A percentile compares a stretch with the other conserved stretches of the same genome.
Conservation (phyloP, 2,888 invertebrate species). For the Noctua janthina region DNA sequence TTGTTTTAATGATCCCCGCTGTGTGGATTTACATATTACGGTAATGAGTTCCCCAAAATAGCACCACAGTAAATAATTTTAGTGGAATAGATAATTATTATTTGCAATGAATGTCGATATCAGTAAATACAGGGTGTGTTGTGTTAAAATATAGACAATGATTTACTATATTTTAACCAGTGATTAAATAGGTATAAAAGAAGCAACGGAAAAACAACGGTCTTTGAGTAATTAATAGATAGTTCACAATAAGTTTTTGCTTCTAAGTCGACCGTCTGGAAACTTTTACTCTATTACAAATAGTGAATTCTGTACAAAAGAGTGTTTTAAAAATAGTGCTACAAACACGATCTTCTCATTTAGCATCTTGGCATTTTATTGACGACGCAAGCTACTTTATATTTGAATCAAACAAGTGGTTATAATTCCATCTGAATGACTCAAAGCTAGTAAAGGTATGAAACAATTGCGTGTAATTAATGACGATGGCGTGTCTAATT, state of each 20-base stretch:
- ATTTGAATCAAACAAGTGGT: background rate
- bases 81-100: background rate
- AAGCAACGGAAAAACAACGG: background rate
- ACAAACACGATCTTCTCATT: background rate
- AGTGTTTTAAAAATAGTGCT: background rate
- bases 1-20: constrained; percentile 43
- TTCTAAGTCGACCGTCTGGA: constrained; percentile 18
- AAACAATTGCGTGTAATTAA: background rate
- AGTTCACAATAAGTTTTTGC: constrained; percentile 5
- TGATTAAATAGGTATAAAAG: background rate
- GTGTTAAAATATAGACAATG: background rate
- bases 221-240: background rate
- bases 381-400: background rate
- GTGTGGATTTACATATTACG: constrained; percentile 9
- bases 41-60: constrained; percentile 16
- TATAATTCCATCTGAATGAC: background rate
- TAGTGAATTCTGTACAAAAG: constrained; percentile 1
- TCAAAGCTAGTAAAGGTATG: background rate
- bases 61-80: background rate
- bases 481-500: background rate
- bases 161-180: background rate
- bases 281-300: constrained; percentile 36
- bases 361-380: background rate
- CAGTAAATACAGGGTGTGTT: background rate
- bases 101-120: background rate